Evolutionary conservation across 2,797 vertebrate genomes (phyloP).

Genomic region (Aratinga solstitialis): DNA sequence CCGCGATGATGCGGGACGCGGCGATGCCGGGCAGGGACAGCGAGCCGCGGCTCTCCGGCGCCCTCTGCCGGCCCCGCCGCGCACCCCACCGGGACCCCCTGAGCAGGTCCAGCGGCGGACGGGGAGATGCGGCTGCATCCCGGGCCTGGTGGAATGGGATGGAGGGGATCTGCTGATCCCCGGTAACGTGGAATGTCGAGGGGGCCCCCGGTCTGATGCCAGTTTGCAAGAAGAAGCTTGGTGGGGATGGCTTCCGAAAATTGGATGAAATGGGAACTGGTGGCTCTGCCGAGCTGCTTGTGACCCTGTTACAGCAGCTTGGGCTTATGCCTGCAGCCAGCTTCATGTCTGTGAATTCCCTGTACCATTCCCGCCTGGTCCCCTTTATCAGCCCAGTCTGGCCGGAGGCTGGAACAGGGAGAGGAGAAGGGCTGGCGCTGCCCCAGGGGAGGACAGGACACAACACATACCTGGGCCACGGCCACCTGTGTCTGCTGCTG

Average conservation of each 20-base stretch:
- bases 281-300: rapidly evolving
- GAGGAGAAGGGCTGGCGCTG: neutral
- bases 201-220: rapidly evolving
- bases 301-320: neutral
- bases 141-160: neutral
- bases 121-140: neutral
- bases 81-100: neutral
- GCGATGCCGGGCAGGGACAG: neutral
- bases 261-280: neutral
- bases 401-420: neutral
- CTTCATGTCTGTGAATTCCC: neutral
- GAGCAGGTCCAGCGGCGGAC: neutral
- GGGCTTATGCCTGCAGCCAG: neutral
- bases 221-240: neutral
- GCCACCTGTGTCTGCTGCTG: constrained; percentile 88
- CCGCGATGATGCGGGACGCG: neutral
- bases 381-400: neutral
- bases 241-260: neutral
- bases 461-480: constrained; percentile 79
- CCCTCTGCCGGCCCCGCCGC: constrained; percentile 16
- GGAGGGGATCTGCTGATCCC: neutral
- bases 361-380: neutral
- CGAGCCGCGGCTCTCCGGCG: neutral
- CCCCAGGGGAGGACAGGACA: neutral
- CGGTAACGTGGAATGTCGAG: neutral